A percentile compares a stretch with the other conserved stretches of the same genome.
phyloP scores from a whole-genome alignment of 1,140 invertebrate genomes.

The Coboldia fuscipes region DNA sequence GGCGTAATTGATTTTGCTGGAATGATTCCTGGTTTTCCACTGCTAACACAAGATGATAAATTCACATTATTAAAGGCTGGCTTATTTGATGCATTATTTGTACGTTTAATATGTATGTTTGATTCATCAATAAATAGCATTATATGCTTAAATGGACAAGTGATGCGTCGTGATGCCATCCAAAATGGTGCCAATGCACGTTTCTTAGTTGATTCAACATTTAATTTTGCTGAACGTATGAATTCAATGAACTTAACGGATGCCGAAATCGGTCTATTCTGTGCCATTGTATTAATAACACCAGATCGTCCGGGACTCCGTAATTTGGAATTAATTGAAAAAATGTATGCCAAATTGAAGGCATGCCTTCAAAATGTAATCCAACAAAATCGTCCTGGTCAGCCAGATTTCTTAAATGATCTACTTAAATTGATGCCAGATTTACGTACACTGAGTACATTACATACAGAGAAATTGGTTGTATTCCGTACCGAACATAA shows the following conservation, averaged over 20 bases:
- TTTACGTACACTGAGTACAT: slow-evolving; percentile 79
- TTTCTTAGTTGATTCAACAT: slow-evolving; percentile 90
- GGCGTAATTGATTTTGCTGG: slow-evolving; percentile 96
- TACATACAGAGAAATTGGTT: slow-evolving; percentile 88
- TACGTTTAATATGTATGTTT: slow-evolving; percentile 85
- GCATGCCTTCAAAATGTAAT: slow-evolving; percentile 70
- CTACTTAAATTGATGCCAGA: slow-evolving; percentile 88
- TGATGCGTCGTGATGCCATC: slow-evolving; percentile 73
- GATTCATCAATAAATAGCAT: slow-evolving; percentile 74
- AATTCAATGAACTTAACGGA: slow-evolving; percentile 77
- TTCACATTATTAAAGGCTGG: slow-evolving; percentile 90
- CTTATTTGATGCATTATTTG: slow-evolving; percentile 82
- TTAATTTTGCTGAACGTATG: slow-evolving; percentile 89
- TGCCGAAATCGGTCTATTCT: slow-evolving; percentile 83
- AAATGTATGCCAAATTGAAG: slow-evolving; percentile 76
- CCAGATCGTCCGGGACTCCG: slow-evolving; percentile 80
- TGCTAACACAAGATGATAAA: slow-evolving; percentile 89
- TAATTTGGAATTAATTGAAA: slow-evolving; percentile 76
- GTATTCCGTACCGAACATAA: slow-evolving; percentile 81
- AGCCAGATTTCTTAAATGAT: slow-evolving; percentile 60
- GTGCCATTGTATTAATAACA: slow-evolving; percentile 84
- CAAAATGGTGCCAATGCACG: slow-evolving; percentile 76
- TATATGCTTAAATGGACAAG: slow-evolving; percentile 80
- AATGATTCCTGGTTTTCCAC: slow-evolving; percentile 85
- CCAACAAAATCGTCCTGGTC: slow-evolving; percentile 61